phyloP scores from a whole-genome alignment of 2,797 vertebrate genomes.

The Gorsachius magnificus region DNA sequence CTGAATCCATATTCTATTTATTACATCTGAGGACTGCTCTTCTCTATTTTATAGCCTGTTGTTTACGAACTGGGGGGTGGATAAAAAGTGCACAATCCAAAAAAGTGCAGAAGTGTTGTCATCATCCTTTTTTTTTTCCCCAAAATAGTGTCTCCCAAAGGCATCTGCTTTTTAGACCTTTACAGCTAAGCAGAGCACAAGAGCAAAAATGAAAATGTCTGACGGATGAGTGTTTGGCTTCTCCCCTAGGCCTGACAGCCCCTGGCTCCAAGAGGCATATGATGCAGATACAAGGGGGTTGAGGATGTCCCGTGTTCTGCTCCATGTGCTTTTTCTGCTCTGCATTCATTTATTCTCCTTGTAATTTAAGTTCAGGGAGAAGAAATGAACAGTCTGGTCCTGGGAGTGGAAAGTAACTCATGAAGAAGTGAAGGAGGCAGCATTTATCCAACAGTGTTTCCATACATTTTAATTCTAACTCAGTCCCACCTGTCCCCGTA shows the following conservation, averaged over 20 bases:
- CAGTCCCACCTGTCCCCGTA: neutral
- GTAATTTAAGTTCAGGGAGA: neutral
- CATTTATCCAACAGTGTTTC: neutral
- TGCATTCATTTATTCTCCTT: neutral
- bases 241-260: neutral
- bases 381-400: neutral
- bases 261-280: neutral
- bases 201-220: neutral
- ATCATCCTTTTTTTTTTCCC: neutral
- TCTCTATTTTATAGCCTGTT: conserved; percentile 46
- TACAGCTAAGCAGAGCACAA: conserved; percentile 8
- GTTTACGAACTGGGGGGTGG: neutral
- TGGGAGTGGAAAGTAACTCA: neutral
- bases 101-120: neutral
- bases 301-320: neutral
- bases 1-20: conserved; percentile 43
- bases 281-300: neutral
- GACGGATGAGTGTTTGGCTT: neutral
- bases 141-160: conserved; percentile 10
- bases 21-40: neutral
- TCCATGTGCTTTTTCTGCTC: neutral
- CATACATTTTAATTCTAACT: neutral
- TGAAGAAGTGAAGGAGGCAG: neutral
- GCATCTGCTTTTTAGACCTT: neutral
- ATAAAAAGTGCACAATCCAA: neutral